phyloP scores from a whole-genome alignment of 2,797 vertebrate genomes.

The Tolypeutes matacus region DNA sequence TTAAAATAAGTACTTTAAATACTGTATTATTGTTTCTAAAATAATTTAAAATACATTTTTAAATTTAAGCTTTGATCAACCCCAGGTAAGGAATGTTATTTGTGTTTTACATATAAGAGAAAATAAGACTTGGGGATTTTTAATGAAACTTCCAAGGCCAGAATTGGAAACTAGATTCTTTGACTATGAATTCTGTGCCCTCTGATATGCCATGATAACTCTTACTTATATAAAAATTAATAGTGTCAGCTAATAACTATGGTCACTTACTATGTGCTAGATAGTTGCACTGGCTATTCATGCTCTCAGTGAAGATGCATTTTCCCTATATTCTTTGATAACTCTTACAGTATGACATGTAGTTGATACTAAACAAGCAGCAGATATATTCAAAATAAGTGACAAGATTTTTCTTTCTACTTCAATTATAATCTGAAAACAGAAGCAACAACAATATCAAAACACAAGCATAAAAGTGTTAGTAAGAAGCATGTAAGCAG shows the following conservation, averaged over 20 bases:
- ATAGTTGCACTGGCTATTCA: neutral
- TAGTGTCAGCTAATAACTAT: neutral
- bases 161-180: neutral
- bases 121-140: neutral
- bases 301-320: neutral
- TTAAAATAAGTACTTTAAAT: neutral
- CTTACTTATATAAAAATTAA: neutral
- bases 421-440: conserved; percentile 24
- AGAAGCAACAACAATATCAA: neutral
- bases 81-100: neutral
- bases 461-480: neutral
- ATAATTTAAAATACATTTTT: neutral
- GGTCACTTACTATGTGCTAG: neutral
- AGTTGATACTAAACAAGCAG: neutral
- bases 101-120: neutral
- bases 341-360: neutral
- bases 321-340: neutral
- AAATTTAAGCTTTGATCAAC: neutral
- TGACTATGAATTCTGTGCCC: neutral
- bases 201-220: neutral
- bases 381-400: neutral
- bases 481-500: neutral
- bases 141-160: neutral
- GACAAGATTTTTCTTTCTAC: neutral
- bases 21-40: neutral